phyloP scores from a whole-genome alignment of 1,140 invertebrate genomes.

The Drosophila punjabiensis region DNA sequence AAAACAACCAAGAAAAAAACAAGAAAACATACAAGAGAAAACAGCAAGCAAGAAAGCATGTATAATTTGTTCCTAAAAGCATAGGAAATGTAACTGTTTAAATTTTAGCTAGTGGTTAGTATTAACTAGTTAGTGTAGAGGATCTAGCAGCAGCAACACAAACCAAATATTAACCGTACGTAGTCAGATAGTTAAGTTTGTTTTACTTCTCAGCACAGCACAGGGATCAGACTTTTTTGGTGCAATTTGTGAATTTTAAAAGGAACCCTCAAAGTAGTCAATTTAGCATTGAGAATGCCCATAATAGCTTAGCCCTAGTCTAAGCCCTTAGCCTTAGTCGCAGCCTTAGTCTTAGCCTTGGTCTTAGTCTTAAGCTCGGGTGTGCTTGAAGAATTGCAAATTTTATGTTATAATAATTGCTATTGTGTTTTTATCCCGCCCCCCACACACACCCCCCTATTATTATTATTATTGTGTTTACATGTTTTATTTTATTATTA shows the following conservation, averaged over 20 bases:
- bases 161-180: constrained; percentile 67
- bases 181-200: constrained; percentile 25
- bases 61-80: constrained; percentile 22
- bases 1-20: constrained; percentile 10
- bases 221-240: constrained; percentile 24
- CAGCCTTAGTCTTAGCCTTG: background rate
- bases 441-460: background rate
- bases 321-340: background rate
- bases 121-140: constrained; percentile 10
- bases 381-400: constrained; percentile 22
- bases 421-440: constrained; percentile 56
- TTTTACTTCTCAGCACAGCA: constrained; percentile 16
- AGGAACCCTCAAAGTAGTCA: constrained; percentile 44
- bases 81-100: constrained; percentile 30
- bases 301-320: background rate
- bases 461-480: constrained; percentile 52
- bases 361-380: background rate
- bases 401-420: constrained; percentile 39
- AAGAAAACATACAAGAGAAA: background rate
- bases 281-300: constrained; percentile 60
- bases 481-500: constrained; percentile 66
- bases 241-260: constrained; percentile 5
- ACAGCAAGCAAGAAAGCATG: background rate
- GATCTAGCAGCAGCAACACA: constrained; percentile 47
- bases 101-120: constrained; percentile 17